These are phyloP conservation scores for Argyrosomus japonicus DNA, from an alignment of 2,113 vertebrate genomes.

Conservation along the genomic window DNA sequence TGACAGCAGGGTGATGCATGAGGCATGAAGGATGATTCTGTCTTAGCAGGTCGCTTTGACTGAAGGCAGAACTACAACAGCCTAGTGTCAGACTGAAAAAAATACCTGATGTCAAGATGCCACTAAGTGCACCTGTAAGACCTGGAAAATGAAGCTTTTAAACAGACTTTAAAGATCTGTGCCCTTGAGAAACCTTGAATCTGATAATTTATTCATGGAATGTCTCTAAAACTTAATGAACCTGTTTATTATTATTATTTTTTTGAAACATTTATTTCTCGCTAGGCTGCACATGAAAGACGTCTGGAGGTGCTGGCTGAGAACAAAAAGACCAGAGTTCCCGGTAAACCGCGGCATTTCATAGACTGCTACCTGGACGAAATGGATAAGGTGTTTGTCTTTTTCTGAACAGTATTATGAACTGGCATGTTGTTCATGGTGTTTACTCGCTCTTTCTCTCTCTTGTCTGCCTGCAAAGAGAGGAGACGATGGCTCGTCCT, in stretches of 20 bases:
- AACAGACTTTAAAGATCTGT: no score
- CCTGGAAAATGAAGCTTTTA: no score
- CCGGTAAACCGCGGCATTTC: slow-evolving; percentile 40
- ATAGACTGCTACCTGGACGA: slow-evolving; percentile 59
- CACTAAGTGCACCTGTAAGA: no score
- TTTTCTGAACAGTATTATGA: background rate
- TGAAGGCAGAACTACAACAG: no score
- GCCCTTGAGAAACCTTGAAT: no score
- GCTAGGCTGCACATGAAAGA: background rate
- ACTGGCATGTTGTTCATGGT: background rate
- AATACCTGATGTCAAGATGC: no score
- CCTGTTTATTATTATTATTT: background rate
- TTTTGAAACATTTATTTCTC: background rate
- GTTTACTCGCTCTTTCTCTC: background rate
- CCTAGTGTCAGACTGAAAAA: no score
- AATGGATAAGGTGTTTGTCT: slow-evolving; percentile 47
- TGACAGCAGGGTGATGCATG: no score
- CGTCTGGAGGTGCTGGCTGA: slow-evolving; percentile 2
- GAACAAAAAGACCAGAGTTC: slow-evolving; percentile 35
- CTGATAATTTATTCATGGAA: no score
- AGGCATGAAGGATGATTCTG: background rate
- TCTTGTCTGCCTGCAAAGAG: slow-evolving; percentile 24
- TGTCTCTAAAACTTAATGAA: background rate
- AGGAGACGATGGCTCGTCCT: slow-evolving; percentile 31
- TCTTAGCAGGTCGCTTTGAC: no score